Percentiles rank a stretch among this genome's conserved stretches.
These are phyloP conservation scores for Apodemia duryi DNA, from an alignment of 2,888 invertebrate genomes.

Conservation along the genomic window DNA sequence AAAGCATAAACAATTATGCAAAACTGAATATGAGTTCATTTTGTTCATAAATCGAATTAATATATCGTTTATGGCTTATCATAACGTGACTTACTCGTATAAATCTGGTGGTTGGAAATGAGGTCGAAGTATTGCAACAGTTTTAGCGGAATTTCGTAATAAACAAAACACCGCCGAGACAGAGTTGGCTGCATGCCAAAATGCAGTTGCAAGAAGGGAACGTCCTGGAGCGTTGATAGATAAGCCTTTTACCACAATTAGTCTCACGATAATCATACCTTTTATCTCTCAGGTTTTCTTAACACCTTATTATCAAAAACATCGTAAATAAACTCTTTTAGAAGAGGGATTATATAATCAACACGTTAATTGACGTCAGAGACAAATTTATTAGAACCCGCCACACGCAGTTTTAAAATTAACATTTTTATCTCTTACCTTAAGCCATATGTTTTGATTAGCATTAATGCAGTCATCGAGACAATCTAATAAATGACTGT, in stretches of 20 bases:
- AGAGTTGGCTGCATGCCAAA: conserved; percentile 56
- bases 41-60: neutral
- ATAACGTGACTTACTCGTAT: conserved; percentile 34
- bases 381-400: neutral
- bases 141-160: conserved; percentile 75
- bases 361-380: neutral
- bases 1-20: neutral
- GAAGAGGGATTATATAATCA: neutral
- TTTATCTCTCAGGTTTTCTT: neutral
- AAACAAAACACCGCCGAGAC: conserved; percentile 58
- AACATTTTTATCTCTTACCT: neutral
- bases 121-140: conserved; percentile 69
- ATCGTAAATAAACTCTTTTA: neutral
- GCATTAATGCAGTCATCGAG: neutral
- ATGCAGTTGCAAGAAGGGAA: conserved; percentile 44
- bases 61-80: conserved; percentile 22
- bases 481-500: neutral
- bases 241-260: conserved; percentile 36
- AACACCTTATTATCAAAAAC: neutral
- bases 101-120: conserved; percentile 45
- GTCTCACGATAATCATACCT: conserved; percentile 5
- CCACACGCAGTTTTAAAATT: neutral
- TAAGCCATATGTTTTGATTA: neutral
- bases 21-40: neutral
- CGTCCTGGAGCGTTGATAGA: conserved; percentile 35